phyloP scores from a whole-genome alignment of 2,113 vertebrate species.

The Heteronetta atricapilla region DNA sequence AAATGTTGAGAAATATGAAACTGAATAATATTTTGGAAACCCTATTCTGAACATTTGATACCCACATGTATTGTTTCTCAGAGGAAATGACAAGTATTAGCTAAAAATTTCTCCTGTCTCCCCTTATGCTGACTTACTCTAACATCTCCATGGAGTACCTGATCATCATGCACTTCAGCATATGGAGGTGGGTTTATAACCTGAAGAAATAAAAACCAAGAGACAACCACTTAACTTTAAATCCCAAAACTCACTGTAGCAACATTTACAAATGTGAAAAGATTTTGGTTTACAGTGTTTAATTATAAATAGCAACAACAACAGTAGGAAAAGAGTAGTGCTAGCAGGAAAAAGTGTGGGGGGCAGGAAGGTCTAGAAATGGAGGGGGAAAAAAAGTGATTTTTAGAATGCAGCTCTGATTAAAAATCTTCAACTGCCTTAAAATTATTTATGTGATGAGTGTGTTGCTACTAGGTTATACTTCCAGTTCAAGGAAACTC shows the following conservation, averaged over 20 bases:
- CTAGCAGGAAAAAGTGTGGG: background rate
- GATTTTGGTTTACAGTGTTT: background rate
- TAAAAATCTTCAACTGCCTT: background rate
- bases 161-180: background rate
- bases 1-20: background rate
- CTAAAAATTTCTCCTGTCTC: background rate
- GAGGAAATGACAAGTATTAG: background rate
- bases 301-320: background rate
- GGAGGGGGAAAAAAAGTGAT: background rate
- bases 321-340: background rate
- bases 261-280: background rate
- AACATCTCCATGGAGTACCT: background rate
- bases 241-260: background rate
- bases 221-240: background rate
- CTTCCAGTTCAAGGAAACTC: background rate
- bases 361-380: background rate
- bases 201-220: background rate
- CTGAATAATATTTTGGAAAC: background rate
- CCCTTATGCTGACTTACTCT: background rate
- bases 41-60: background rate
- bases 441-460: background rate
- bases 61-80: background rate
- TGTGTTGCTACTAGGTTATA: background rate
- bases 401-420: background rate
- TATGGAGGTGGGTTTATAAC: background rate